Evolutionary conservation across 2,113 vertebrate species (phyloP).

Genomic region (Sigmodon hispidus): DNA sequence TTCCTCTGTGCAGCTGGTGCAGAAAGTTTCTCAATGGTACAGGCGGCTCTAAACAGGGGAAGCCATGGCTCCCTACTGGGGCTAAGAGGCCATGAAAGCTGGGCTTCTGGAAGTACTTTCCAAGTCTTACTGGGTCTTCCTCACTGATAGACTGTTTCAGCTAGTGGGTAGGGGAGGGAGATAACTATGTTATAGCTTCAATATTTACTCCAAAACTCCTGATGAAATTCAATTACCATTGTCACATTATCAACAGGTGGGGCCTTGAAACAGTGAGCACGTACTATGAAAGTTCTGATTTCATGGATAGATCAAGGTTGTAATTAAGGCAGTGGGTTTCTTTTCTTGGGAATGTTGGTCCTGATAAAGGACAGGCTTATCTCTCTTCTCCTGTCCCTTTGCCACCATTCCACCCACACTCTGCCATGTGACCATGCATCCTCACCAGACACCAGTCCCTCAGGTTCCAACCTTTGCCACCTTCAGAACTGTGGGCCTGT

Average conservation of each 20-base stretch:
- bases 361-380: neutral
- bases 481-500: neutral
- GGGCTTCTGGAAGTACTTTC: neutral
- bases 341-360: neutral
- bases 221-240: neutral
- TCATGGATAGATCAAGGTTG: neutral
- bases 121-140: neutral
- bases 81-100: neutral
- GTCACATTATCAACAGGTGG: neutral
- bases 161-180: neutral
- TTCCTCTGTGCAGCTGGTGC: neutral
- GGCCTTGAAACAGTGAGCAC: neutral
- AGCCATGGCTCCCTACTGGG: neutral
- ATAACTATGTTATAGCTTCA: neutral
- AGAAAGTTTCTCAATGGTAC: neutral
- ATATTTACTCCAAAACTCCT: neutral
- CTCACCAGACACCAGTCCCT: neutral
- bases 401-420: too few relatives aligned
- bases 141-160: neutral
- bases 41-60: neutral
- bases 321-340: too few relatives aligned
- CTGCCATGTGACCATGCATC: neutral
- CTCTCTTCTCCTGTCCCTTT: neutral
- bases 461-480: neutral
- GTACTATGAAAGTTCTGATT: too few relatives aligned